These are phyloP conservation scores for Phenacoccus solenopsis DNA, from an alignment of 1,140 invertebrate species.

Conservation along the genomic window DNA sequence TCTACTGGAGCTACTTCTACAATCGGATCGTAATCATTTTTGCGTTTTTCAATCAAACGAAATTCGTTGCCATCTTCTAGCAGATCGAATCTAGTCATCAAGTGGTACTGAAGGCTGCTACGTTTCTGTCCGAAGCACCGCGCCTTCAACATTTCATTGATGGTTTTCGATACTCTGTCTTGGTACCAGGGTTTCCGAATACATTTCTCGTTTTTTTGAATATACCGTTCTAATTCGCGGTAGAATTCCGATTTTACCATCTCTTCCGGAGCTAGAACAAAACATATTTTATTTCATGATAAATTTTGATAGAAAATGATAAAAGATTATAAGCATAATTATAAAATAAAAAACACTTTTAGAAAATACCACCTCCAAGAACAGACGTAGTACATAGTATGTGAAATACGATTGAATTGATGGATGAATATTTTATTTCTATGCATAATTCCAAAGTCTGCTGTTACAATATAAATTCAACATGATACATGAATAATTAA, in stretches of 20 bases:
- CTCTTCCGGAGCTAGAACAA: background rate
- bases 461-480: too few relatives aligned
- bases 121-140: background rate
- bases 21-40: background rate
- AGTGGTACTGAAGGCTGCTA: background rate
- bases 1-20: constrained; percentile 15
- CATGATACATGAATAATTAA: too few relatives aligned
- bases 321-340: too few relatives aligned
- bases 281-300: background rate
- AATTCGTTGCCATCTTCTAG: constrained; percentile 8
- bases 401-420: too few relatives aligned
- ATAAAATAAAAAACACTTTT: too few relatives aligned
- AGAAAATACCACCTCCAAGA: too few relatives aligned
- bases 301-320: too few relatives aligned
- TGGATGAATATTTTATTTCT: too few relatives aligned
- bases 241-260: background rate
- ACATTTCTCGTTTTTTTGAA: background rate
- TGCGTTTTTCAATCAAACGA: background rate
- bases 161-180: background rate
- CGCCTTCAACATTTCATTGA: background rate
- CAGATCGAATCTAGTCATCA: constrained; percentile 12
- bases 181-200: background rate
- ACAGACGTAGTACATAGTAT: too few relatives aligned
- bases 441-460: too few relatives aligned
- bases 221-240: background rate